Evolutionary conservation across 2,113 vertebrate species (phyloP).

Genomic region (Pygathrix nemaeus): DNA sequence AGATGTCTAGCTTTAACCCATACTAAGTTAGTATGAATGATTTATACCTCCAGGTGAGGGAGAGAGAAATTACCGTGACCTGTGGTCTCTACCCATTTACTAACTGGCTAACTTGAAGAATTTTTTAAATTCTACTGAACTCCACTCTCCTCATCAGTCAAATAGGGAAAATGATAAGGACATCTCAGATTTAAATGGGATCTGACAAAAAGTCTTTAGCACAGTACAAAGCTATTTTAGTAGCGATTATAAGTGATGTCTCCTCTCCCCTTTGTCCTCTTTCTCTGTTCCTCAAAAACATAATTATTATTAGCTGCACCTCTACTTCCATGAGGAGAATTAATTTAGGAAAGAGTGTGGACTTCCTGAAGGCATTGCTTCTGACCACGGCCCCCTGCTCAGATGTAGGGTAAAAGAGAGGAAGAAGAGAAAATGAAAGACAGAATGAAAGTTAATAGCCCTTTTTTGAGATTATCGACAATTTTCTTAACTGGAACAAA

Average conservation of each 20-base stretch:
- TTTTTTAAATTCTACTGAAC: not conserved
- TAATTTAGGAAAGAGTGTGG: not conserved
- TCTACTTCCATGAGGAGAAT: not conserved
- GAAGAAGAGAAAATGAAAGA: not conserved
- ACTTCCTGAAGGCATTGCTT: not conserved
- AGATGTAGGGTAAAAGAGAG: not conserved
- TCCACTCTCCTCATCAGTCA: not conserved
- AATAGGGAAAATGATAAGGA: not conserved
- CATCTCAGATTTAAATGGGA: constrained; percentile 2
- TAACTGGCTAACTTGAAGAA: not conserved
- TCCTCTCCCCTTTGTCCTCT: not conserved
- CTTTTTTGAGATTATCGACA: not conserved
- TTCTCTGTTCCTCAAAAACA: not conserved
- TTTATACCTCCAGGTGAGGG: not conserved
- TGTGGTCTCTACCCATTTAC: not conserved
- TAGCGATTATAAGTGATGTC: not conserved
- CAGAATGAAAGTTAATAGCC: not conserved
- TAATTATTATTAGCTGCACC: not conserved
- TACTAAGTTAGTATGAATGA: not conserved
- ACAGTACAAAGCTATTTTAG: not conserved
- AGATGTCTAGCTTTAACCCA: not conserved
- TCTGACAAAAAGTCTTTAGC: not conserved
- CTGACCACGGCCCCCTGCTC: not conserved
- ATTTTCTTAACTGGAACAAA: not conserved
- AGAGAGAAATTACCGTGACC: not conserved